These are phyloP conservation scores for Polypedilum vanderplanki DNA, from an alignment of 1,140 invertebrate species.

Conservation along the genomic window DNA sequence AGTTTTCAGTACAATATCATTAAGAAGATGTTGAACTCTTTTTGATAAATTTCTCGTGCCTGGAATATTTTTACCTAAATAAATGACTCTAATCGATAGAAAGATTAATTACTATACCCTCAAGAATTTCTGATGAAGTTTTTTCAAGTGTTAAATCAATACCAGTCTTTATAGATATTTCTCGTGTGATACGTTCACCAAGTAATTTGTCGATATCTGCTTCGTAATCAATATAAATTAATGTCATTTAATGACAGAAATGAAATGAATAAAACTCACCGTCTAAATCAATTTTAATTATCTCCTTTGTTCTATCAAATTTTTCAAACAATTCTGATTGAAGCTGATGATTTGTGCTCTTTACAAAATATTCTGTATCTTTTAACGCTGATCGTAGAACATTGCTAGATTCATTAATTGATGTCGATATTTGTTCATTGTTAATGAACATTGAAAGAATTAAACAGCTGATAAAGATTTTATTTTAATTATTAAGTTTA, in stretches of 20 bases:
- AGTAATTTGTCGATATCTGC: constrained; percentile 55
- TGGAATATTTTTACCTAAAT: constrained; percentile 35
- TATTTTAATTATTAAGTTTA: background rate
- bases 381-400: constrained; percentile 50
- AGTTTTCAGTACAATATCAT: constrained; percentile 45
- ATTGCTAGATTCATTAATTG: constrained; percentile 48
- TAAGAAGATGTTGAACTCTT: constrained; percentile 45
- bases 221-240: constrained; percentile 31
- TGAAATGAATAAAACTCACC: constrained; percentile 38
- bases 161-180: constrained; percentile 53
- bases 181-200: constrained; percentile 53
- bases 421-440: constrained; percentile 50
- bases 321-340: constrained; percentile 53
- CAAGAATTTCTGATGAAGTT: constrained; percentile 47
- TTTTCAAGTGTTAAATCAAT: constrained; percentile 52
- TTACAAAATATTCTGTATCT: constrained; percentile 53
- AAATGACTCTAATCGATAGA: background rate
- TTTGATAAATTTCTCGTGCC: constrained; percentile 47
- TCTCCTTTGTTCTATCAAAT: constrained; percentile 52
- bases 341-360: constrained; percentile 52
- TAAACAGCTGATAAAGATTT: constrained; percentile 38
- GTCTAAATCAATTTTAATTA: constrained; percentile 53
- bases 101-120: constrained; percentile 43
- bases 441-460: constrained; percentile 50
- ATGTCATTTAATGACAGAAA: background rate